Base-by-base conservation (phyloP, 2,888 invertebrate genomes). In the Drosophila borealis region DNA sequence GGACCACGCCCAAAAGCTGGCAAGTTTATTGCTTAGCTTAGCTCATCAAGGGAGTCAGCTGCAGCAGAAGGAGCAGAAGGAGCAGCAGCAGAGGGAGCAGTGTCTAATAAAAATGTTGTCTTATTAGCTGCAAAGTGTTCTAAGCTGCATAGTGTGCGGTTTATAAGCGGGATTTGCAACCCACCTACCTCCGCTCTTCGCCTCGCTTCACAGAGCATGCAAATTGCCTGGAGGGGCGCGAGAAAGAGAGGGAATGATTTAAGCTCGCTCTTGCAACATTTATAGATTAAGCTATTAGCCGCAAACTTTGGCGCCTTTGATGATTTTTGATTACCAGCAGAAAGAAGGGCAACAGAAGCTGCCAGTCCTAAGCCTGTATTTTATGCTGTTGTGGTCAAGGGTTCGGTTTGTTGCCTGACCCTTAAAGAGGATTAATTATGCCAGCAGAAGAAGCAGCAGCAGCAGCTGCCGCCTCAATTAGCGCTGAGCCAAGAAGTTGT, bases 81-180 rank as follows among this genome's bases (percentile, higher is more conserved):
- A 9, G 11, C 13, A 25, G 33, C 33, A 46, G 59, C 51, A 25
- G 36, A 34, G 41, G 50, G 46, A 8, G 8, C 29, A 29, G 29
- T 2, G 29, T 8, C 36, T 56, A 56, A 65, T 85, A 72, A 81
- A 86, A 85, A 76, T 67, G 66, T 74, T 81, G 59, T 63, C 85
- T 88, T 85, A 88, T 83, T 85, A 83, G 82, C 88, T 79, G 66
- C 46, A 56, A 75, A 62, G 53, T 71, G 54, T 54, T 56, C 67
- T 8, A 50, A 63, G 53, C 41, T 49, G 48, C 29, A 29, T 29
- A 29, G 29, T 29, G 8, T 29, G 29, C 29, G 8, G 29, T 29
- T 29, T 29, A 29, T 29, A 29, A 29, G 29, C 29, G 29, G 29
- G 29, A 29, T 29, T 29, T 29, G 8, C 8, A 8, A 29, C 41